These are phyloP conservation scores for Patiria miniata DNA, from an alignment of 35 echinoderm and acorn worm species.

Conservation along the genomic window DNA sequence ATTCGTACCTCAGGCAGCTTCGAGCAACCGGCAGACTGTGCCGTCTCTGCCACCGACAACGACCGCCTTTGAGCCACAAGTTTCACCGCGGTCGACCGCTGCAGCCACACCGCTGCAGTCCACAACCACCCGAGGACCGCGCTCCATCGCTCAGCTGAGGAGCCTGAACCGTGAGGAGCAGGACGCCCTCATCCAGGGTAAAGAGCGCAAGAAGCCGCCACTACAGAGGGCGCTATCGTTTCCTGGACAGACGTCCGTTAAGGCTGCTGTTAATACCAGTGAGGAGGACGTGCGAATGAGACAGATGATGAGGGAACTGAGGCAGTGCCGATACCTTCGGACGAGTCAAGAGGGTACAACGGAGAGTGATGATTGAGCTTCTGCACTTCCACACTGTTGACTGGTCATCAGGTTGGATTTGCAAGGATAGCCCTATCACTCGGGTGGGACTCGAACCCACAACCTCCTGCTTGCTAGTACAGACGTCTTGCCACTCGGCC, in stretches of 20 bases:
- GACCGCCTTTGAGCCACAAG: no score
- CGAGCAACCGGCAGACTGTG: no score
- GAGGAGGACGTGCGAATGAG: constrained; percentile 6
- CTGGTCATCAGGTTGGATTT: no score
- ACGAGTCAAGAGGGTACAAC: neutral
- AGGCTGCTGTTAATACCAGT: no score
- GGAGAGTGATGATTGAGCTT: neutral
- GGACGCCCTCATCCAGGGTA: neutral
- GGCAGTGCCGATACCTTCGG: constrained; percentile 1
- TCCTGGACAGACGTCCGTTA: neutral
- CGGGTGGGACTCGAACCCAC: no score
- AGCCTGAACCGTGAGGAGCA: neutral
- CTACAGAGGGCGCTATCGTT: neutral
- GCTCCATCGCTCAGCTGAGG: neutral
- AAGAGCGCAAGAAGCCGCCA: neutral
- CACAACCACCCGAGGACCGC: neutral
- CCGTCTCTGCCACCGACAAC: no score
- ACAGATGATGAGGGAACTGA: neutral
- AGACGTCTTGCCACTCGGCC: no score
- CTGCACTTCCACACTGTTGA: no score
- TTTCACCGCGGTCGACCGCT: no score
- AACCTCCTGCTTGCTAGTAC: no score
- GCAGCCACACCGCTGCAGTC: neutral
- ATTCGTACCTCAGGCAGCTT: no score
- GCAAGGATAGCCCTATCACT: no score